Conservation (phyloP, 2,888 invertebrate species). For the Fabriciana adippe region DNA sequence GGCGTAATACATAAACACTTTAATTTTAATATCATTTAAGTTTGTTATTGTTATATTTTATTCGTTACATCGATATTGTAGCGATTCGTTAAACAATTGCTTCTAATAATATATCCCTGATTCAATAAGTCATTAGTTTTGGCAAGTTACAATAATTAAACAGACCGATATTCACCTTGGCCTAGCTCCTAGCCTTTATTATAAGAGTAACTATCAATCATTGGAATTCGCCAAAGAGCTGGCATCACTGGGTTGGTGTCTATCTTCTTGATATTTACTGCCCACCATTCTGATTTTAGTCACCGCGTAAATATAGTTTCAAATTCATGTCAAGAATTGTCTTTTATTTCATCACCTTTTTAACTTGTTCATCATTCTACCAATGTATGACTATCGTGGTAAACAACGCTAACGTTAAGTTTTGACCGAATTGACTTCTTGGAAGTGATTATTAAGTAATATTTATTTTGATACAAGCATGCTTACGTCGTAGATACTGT, state of each 20-base stretch:
- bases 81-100: conserved; percentile 14
- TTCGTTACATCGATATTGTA: conserved; percentile 5
- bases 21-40: neutral
- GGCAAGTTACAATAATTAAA: conserved; percentile 61
- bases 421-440: neutral
- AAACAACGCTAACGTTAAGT: neutral
- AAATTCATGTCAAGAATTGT: neutral
- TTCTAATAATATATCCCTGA: conserved; percentile 21
- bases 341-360: neutral
- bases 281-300: conserved; percentile 26
- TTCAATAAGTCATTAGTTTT: conserved; percentile 57
- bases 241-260: conserved; percentile 33
- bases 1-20: neutral
- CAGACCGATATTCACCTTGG: conserved; percentile 71
- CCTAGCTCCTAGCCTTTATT: conserved; percentile 56
- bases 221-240: conserved; percentile 51
- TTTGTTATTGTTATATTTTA: neutral
- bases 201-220: conserved; percentile 66
- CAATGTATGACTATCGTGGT: neutral
- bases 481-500: conserved; percentile 55
- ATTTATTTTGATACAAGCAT: conserved; percentile 26
- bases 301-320: conserved; percentile 21
- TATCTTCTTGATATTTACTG: conserved; percentile 35
- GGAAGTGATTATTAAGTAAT: conserved; percentile 22
- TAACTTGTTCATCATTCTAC: neutral